Base-by-base conservation (phyloP, 2,888 invertebrate genomes). In the Habrosyne pyritoides region DNA sequence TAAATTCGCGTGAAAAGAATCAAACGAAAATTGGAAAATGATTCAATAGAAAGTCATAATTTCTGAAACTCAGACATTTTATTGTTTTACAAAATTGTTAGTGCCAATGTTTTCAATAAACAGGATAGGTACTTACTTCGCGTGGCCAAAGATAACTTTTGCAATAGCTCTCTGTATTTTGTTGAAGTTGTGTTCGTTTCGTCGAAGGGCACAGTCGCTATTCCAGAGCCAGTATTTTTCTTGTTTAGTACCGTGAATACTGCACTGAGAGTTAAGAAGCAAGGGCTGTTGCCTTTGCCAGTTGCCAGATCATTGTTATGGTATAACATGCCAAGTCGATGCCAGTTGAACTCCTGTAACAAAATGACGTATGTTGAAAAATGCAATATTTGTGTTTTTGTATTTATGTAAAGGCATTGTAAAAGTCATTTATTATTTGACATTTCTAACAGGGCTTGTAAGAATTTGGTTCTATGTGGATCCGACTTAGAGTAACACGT, bases 91-190 rank as follows among this genome's bases (percentile, higher is more conserved):
- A 42, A 18, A n/a, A 18, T 8, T 8, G 18, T 42, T 14, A 12
- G 8, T 42, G 36, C 36, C 14, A 33, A 36, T 36, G 12, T 36
- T 36, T 36, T 36, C n/a, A n/a, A n/a, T n/a, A n/a, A n/a, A n/a
- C n/a, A n/a, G n/a, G n/a, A n/a, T n/a, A n/a, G n/a, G 64, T 82
- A 95, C 96, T 96, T 93, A 96, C 96, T 95, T 93, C 96, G 91
- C 51, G 95, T 94, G 46, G 91, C 93, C 70, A 93, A 86, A 12
- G 96, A 94, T 53, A 96, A 91, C 69, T 94, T 94, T 66, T 83
- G 82, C 55, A 97, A 91, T 56, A 95, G 86, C 47, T 94, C 88
- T 66, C 92, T 93, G 73, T 95, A 94, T 67, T 94, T 93, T 51
- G 93, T 77, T 0, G 84, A 81, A 0, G 89, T 93, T 21, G 93